Conservation (phyloP, 2,888 invertebrate genomes). For the Aphelenchoides bicaudatus region DNA sequence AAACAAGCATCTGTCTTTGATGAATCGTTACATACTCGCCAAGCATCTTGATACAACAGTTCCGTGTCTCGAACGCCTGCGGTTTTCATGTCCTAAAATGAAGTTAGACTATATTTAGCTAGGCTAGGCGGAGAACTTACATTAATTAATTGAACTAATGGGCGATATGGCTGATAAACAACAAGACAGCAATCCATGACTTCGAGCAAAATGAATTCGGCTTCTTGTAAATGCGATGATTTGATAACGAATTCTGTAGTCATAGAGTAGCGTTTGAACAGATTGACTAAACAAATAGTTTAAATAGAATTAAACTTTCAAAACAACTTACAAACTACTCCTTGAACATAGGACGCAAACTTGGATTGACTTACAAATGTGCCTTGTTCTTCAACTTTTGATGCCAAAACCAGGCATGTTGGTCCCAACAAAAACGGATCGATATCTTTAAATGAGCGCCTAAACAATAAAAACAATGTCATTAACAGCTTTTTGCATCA, state of each 20-base stretch:
- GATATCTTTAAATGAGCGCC: slow-evolving; percentile 90
- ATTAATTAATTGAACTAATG: slow-evolving; percentile 64
- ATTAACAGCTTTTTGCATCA: too few relatives aligned
- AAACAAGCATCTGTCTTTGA: slow-evolving; percentile 90
- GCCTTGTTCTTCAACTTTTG: slow-evolving; percentile 86
- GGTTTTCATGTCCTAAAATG: slow-evolving; percentile 31
- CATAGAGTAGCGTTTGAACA: not conserved
- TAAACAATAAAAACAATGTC: slow-evolving; percentile 57
- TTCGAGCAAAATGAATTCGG: slow-evolving; percentile 95
- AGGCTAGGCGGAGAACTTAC: not conserved
- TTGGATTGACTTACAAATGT: too few relatives aligned
- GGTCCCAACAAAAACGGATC: slow-evolving; percentile 93
- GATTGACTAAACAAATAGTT: too few relatives aligned
- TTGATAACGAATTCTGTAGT: slow-evolving; percentile 6
- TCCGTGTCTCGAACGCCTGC: slow-evolving; percentile 24
- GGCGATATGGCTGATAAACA: slow-evolving; percentile 89
- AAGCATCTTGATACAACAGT: slow-evolving; percentile 32
- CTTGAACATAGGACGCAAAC: too few relatives aligned
- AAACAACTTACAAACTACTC: too few relatives aligned
- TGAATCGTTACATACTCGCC: slow-evolving; percentile 84
- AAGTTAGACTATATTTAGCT: not conserved
- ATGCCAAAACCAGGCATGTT: slow-evolving; percentile 91
- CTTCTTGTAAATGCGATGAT: slow-evolving; percentile 70
- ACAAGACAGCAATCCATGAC: slow-evolving; percentile 97
- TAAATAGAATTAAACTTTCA: too few relatives aligned